Conservation (phyloP, 2,888 invertebrate genomes). For the Nycteola revayana region DNA sequence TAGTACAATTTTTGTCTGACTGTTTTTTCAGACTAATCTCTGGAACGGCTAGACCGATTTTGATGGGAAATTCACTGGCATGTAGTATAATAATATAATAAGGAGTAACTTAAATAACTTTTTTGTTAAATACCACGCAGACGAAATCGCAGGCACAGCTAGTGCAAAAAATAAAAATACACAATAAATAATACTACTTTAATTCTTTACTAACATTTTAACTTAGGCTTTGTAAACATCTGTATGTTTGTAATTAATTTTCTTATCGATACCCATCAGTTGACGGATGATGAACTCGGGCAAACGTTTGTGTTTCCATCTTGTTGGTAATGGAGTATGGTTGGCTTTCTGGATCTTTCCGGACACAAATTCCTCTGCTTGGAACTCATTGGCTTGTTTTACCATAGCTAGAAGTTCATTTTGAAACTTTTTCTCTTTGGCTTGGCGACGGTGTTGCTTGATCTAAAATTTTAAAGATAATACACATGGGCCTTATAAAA, state of each 20-base stretch:
- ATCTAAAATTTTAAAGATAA: too few species aligned
- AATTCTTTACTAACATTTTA: conserved; percentile 16
- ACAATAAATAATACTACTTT: conserved; percentile 24
- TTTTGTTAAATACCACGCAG: too few species aligned
- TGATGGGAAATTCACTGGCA: too few species aligned
- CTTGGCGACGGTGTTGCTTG: conserved; percentile 85
- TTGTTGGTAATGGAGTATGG: conserved; percentile 81
- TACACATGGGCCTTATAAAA: too few species aligned
- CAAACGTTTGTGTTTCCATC: conserved; percentile 83
- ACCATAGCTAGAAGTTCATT: conserved; percentile 85
- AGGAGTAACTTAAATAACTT: too few species aligned
- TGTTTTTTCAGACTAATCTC: too few species aligned
- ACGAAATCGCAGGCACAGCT: too few species aligned
- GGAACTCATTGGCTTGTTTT: conserved; percentile 88
- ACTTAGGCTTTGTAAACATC: conserved; percentile 66
- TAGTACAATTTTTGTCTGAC: too few species aligned
- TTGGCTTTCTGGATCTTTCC: conserved; percentile 84
- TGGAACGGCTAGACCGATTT: too few species aligned
- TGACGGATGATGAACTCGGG: conserved; percentile 86
- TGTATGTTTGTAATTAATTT: conserved; percentile 72
- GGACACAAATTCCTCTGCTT: conserved; percentile 87
- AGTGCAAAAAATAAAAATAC: too few species aligned
- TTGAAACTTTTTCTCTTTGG: conserved; percentile 90
- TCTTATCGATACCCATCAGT: conserved; percentile 83
- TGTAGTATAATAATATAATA: too few species aligned